Evolutionary conservation across 2,888 invertebrate genomes (phyloP), one percentile per base, ranked within the genome.

Genomic region (Hyposoter didymator): DNA sequence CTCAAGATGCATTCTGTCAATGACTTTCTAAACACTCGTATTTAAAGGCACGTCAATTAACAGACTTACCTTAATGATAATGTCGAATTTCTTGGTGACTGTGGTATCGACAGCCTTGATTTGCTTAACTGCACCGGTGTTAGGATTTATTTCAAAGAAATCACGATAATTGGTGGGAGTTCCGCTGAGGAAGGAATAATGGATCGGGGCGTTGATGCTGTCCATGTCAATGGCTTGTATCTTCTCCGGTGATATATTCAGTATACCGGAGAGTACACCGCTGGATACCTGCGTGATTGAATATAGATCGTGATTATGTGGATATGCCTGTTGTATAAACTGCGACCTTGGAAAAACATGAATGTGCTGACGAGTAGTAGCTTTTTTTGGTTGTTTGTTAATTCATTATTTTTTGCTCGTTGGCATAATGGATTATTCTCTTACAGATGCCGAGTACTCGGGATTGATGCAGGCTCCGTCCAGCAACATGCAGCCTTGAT

Each of bases 191-290:
- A 98, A 98, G 81, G 96, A 96, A 93, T 98, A 98, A 76, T 95
- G 95, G 85, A 98, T 98, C 0, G 97, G 96, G 0, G 97, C 96
- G 91, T 97, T 97, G 66, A 98, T 95, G 0, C 98, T 97, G 91
- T 98, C 98, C 96, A 97, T 97, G 93, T 98, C 98, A 0, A 97
- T 96, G 0, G 98, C 98, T 94, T 98, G 97, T 85, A 98, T 98
- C 92, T 97, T 97, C 92, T 98, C 98, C 0, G 98, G 98, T 47
- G 96, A 96, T 28, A 98, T 96, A 83, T 97, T 96, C 32, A 98
- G 95, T 35, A 98, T 96, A 1, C 98, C 98, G 70, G 98, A 96
- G 88, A 98, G 94, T 0, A 97, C 96, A 0, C 98, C 98, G 89
- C 97, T 97, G 84, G 96, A 97, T 32, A 97, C 97, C 97, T 97